A percentile compares a stretch with the other conserved stretches of the same genome.
Conservation (phyloP, 2,797 vertebrate species). For the Acanthiza pusilla region DNA sequence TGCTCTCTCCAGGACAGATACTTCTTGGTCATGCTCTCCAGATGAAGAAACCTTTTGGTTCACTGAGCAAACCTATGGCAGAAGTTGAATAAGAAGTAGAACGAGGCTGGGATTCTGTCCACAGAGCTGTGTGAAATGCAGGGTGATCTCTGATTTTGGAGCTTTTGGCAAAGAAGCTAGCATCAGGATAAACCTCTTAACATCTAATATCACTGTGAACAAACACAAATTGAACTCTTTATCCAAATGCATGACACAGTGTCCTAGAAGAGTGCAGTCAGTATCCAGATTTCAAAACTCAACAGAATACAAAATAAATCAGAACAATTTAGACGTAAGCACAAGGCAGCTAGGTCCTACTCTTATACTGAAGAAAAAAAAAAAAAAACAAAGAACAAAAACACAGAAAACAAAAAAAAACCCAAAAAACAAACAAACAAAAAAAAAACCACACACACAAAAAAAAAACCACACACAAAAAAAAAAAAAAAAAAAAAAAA, state of each 20-base stretch:
- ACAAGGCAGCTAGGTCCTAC: background rate
- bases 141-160: background rate
- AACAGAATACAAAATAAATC: background rate
- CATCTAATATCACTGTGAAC: background rate
- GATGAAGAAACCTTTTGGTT: background rate
- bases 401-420: too few species aligned
- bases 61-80: background rate
- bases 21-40: background rate
- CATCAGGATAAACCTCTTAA: conserved; percentile 37
- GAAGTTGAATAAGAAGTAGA: background rate
- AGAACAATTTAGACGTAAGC: background rate
- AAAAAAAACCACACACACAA: rapidly evolving
- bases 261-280: background rate
- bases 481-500: too few species aligned
- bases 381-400: too few species aligned
- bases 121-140: background rate
- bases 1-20: background rate
- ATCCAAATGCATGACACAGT: background rate
- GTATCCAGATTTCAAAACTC: background rate
- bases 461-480: rapidly evolving
- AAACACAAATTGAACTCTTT: background rate
- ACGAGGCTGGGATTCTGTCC: background rate
- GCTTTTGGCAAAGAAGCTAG: background rate
- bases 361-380: background rate
- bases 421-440: too few species aligned